Evolutionary conservation across 2,888 invertebrate species (phyloP).

Genomic region (Eupithecia dodoneata): DNA sequence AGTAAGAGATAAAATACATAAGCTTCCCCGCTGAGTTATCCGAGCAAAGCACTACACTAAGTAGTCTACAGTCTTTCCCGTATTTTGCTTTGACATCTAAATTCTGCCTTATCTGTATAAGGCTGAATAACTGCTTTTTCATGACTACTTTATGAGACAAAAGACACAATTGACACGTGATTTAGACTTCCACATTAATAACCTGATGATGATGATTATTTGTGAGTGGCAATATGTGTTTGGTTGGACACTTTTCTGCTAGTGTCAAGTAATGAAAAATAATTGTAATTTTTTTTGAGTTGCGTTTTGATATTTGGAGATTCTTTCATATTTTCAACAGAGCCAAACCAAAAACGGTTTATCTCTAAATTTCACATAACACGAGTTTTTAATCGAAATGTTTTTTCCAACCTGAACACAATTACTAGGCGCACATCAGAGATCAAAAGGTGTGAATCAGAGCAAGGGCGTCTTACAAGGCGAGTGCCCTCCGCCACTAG

Average conservation of each 20-base stretch:
- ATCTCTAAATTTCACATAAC: not conserved
- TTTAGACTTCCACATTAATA: too few relatives aligned
- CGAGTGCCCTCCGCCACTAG: slow-evolving; percentile 66
- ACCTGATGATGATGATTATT: too few relatives aligned
- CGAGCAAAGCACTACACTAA: slow-evolving; percentile 29
- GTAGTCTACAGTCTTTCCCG: slow-evolving; percentile 5
- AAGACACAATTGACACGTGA: too few relatives aligned
- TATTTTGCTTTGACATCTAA: slow-evolving; percentile 38
- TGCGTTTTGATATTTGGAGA: too few relatives aligned
- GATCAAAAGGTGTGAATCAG: slow-evolving; percentile 47
- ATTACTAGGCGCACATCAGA: slow-evolving; percentile 54
- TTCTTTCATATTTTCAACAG: too few relatives aligned
- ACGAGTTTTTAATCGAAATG: not conserved
- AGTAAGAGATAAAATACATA: not conserved
- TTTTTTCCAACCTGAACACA: slow-evolving; percentile 37
- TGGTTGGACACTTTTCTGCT: too few relatives aligned
- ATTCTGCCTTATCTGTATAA: not conserved
- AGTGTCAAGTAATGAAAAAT: too few relatives aligned
- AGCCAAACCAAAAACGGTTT: too few relatives aligned
- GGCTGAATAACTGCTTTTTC: not conserved
- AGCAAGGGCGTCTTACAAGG: slow-evolving; percentile 53
- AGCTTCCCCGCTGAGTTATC: slow-evolving; percentile 35
- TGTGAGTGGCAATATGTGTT: too few relatives aligned
- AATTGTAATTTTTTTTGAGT: too few relatives aligned
- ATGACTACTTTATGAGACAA: not conserved